These are phyloP conservation scores for Spea hammondii DNA, from an alignment of 2,797 vertebrate species.

Conservation along the genomic window DNA sequence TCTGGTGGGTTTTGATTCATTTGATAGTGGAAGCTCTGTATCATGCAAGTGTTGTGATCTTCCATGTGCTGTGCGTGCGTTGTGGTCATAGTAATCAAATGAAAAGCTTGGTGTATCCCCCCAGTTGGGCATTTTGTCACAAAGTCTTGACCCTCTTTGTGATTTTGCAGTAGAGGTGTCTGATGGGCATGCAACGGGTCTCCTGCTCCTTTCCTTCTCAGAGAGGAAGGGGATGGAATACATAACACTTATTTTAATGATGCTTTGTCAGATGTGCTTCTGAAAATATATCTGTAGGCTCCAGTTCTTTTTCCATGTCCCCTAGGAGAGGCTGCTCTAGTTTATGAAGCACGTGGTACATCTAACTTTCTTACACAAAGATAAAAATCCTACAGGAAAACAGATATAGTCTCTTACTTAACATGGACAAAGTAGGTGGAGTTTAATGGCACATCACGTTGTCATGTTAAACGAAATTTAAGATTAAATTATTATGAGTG, in stretches of 20 bases:
- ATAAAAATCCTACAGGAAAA: slow-evolving; percentile 22
- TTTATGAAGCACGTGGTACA: slow-evolving; percentile 40
- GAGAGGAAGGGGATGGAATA: slow-evolving; percentile 30
- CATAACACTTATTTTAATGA: slow-evolving; percentile 26
- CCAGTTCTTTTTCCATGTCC: slow-evolving; percentile 35
- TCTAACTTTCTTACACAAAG: slow-evolving; percentile 12
- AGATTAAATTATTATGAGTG: no score
- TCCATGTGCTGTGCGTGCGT: not conserved
- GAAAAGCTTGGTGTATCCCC: slow-evolving; percentile 46
- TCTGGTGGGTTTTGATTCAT: slow-evolving; percentile 54
- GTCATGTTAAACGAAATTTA: no score
- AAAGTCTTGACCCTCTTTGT: slow-evolving; percentile 7
- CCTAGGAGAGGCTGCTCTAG: slow-evolving; percentile 42
- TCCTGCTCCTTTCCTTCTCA: slow-evolving; percentile 35
- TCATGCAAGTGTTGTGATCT: not conserved
- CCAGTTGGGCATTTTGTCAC: slow-evolving; percentile 21
- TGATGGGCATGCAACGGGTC: slow-evolving; percentile 11
- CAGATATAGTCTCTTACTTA: not conserved
- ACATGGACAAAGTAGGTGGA: not conserved
- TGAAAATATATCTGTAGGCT: slow-evolving; percentile 41
- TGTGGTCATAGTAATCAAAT: slow-evolving; percentile 44
- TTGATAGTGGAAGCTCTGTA: slow-evolving; percentile 2
- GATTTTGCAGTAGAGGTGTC: not conserved
- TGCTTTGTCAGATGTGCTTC: slow-evolving; percentile 16
- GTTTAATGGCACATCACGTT: not conserved